Percentiles rank a stretch among this genome's conserved stretches.
Conservation (phyloP, 2,113 vertebrate genomes). For the Penelope pileata region DNA sequence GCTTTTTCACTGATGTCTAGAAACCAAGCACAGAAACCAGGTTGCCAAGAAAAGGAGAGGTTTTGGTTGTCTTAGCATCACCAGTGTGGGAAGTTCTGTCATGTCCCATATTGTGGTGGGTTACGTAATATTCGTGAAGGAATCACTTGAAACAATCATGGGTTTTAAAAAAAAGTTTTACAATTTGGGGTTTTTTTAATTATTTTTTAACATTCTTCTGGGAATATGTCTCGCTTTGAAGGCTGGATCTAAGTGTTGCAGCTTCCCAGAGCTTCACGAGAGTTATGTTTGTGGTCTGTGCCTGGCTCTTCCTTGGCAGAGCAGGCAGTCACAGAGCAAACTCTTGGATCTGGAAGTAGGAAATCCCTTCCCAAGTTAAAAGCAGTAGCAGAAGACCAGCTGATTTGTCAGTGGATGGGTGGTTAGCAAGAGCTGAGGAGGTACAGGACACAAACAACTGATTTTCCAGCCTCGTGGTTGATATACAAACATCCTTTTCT, state of each 20-base stretch:
- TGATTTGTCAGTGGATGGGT: neutral
- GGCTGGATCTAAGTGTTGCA: neutral
- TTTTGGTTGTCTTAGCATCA: neutral
- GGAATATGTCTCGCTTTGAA: neutral
- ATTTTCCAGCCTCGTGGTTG: fast-evolving
- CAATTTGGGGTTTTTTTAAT: neutral
- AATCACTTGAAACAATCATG: neutral
- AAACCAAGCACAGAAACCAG: neutral
- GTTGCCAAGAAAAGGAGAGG: neutral
- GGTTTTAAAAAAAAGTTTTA: neutral
- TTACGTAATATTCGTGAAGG: neutral
- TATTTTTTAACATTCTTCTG: neutral
- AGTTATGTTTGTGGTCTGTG: neutral
- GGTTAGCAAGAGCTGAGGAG: neutral
- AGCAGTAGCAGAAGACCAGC: neutral
- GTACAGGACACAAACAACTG: neutral
- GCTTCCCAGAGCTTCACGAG: neutral
- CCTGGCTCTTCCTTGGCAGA: neutral
- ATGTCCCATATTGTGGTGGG: neutral
- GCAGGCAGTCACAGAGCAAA: neutral
- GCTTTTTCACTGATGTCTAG: neutral
- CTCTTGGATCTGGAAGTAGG: neutral
- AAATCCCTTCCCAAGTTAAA: neutral
- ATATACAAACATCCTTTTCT: neutral
- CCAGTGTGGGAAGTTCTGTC: neutral